Conservation (phyloP, 2,113 vertebrate genomes). For the Oreochromis aureus region DNA sequence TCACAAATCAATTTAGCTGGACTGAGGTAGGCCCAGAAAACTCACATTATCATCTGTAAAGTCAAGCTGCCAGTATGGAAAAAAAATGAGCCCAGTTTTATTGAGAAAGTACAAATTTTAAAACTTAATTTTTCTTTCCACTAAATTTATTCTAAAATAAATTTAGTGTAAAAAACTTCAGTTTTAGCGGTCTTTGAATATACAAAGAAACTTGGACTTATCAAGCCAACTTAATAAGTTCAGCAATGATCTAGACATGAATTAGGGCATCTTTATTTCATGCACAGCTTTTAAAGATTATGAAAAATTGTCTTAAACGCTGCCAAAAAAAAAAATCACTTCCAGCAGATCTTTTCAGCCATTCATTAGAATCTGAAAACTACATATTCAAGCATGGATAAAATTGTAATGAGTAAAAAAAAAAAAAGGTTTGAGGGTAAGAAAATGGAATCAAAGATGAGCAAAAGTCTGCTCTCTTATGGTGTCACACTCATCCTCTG, state of each 20-base stretch:
- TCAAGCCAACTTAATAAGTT: neutral
- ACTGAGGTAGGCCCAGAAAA: neutral
- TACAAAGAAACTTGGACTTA: neutral
- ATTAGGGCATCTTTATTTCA: neutral
- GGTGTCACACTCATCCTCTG: slow-evolving; percentile 29
- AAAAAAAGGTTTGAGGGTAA: neutral
- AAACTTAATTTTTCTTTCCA: neutral
- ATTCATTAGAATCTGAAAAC: neutral
- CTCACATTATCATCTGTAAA: neutral
- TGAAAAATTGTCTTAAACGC: neutral
- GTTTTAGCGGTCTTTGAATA: neutral
- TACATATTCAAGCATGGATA: neutral
- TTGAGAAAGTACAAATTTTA: neutral
- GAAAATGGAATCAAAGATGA: neutral
- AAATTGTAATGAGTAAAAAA: neutral
- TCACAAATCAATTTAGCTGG: neutral
- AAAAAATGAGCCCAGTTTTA: neutral
- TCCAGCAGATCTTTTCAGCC: neutral
- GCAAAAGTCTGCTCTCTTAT: neutral
- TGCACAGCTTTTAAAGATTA: neutral
- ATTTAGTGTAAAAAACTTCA: neutral
- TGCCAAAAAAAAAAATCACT: no score
- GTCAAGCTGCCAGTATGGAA: neutral
- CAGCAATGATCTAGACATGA: neutral
- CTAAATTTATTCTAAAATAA: neutral